Percentiles rank a stretch among this genome's conserved stretches.
Conservation (phyloP, 2,797 vertebrate species). For the Natrix natrix region DNA sequence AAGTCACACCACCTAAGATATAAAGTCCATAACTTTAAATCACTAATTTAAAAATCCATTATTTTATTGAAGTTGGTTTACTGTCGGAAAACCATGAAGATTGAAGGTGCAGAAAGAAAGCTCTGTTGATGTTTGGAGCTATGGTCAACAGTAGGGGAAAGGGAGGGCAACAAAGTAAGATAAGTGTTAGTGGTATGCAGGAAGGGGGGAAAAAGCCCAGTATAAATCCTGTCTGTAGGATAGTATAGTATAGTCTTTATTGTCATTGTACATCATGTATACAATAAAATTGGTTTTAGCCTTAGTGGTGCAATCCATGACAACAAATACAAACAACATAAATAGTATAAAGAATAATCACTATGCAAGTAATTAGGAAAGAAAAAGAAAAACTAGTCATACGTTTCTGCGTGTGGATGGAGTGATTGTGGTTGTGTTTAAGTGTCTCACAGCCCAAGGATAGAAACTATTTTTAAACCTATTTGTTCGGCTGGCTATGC, state of each 20-base stretch:
- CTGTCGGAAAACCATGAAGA: conserved; percentile 33
- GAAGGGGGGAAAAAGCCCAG: conserved; percentile 31
- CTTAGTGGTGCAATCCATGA: too few species aligned
- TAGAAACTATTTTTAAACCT: too few species aligned
- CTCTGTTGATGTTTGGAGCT: conserved; percentile 37
- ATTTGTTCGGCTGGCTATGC: too few species aligned
- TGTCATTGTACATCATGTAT: too few species aligned
- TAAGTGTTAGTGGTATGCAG: not conserved
- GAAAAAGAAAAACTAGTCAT: too few species aligned
- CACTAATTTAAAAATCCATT: conserved; percentile 47
- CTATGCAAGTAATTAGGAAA: too few species aligned
- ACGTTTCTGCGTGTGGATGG: too few species aligned
- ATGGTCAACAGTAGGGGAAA: not conserved
- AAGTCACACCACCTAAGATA: not conserved
- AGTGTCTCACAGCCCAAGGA: too few species aligned
- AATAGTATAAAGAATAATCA: too few species aligned
- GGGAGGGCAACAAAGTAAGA: conserved; percentile 14
- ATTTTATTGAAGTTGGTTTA: conserved; percentile 49
- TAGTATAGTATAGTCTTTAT: not conserved
- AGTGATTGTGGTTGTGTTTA: too few species aligned
- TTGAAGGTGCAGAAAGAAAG: conserved; percentile 31
- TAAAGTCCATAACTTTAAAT: conserved; percentile 42
- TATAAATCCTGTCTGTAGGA: conserved; percentile 40
- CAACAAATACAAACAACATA: too few species aligned
- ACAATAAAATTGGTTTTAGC: too few species aligned